Conservation (phyloP, 2,888 invertebrate genomes). For the Volucella inanis region DNA sequence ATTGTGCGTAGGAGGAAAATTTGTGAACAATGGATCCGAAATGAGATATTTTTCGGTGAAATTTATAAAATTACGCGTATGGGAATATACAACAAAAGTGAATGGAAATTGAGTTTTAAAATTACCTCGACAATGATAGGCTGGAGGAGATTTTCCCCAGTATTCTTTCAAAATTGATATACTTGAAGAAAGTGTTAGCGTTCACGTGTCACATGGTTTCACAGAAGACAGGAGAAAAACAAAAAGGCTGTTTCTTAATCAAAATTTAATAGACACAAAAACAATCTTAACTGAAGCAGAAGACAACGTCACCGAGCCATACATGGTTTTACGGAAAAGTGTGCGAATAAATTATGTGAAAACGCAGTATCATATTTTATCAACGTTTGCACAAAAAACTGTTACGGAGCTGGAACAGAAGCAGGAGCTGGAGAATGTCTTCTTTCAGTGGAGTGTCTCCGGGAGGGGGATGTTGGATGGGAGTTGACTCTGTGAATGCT, state of each 20-base stretch:
- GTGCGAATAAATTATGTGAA: slow-evolving; percentile 47
- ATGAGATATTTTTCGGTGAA: slow-evolving; percentile 21
- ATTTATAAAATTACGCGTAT: background rate
- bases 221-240: background rate
- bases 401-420: no score
- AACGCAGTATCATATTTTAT: slow-evolving; percentile 41
- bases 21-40: slow-evolving; percentile 51
- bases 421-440: background rate
- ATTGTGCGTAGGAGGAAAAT: slow-evolving; percentile 46
- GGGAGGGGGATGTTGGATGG: background rate
- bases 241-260: slow-evolving; percentile 34
- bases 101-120: slow-evolving; percentile 56
- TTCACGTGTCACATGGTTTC: slow-evolving; percentile 4
- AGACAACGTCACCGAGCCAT: slow-evolving; percentile 11
- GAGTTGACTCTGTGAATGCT: background rate
- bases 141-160: slow-evolving; percentile 1
- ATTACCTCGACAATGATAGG: slow-evolving; percentile 31
- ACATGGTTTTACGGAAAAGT: slow-evolving; percentile 38
- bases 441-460: background rate
- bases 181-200: slow-evolving; percentile 5
- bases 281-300: slow-evolving; percentile 62
- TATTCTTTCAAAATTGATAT: slow-evolving; percentile 13
- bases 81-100: slow-evolving; percentile 4
- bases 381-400: background rate
- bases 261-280: slow-evolving; percentile 61